Evolutionary conservation across 2,113 vertebrate species (phyloP).

Genomic region (Conger conger): DNA sequence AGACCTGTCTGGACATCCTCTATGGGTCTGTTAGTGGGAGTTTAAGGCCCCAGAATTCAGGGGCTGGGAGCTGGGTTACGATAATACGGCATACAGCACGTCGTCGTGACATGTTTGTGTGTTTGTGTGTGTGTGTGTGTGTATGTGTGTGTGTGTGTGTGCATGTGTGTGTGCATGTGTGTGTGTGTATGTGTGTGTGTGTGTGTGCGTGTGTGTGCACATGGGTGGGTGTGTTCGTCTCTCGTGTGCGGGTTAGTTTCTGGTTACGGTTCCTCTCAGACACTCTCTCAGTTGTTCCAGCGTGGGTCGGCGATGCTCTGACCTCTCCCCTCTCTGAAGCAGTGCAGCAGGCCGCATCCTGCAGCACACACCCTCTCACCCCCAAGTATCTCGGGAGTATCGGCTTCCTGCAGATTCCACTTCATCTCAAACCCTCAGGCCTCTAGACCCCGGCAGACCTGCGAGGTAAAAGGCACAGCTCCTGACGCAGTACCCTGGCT

Average conservation of each 20-base stretch:
- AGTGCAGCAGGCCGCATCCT: background rate
- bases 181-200: background rate
- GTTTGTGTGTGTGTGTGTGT: background rate
- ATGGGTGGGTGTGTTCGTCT: background rate
- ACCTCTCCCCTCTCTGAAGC: background rate
- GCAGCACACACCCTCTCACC: background rate
- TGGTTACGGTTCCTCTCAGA: background rate
- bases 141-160: background rate
- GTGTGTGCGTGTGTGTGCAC: slow-evolving; percentile 14
- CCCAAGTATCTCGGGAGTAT: background rate
- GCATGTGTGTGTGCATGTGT: background rate
- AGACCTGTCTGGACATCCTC: background rate
- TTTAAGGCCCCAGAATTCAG: background rate
- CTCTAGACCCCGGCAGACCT: background rate
- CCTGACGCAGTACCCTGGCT: no score
- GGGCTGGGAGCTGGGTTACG: no score
- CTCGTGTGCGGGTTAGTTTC: no score
- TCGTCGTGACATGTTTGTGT: no score
- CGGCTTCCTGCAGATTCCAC: background rate
- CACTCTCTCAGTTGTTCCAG: background rate
- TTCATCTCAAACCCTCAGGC: background rate
- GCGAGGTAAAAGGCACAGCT: no score
- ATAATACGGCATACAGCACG: no score
- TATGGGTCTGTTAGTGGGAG: background rate
- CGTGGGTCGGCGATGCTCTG: background rate